phyloP scores from a whole-genome alignment of 2,888 invertebrate species.

The Asteroscopus sphinx region DNA sequence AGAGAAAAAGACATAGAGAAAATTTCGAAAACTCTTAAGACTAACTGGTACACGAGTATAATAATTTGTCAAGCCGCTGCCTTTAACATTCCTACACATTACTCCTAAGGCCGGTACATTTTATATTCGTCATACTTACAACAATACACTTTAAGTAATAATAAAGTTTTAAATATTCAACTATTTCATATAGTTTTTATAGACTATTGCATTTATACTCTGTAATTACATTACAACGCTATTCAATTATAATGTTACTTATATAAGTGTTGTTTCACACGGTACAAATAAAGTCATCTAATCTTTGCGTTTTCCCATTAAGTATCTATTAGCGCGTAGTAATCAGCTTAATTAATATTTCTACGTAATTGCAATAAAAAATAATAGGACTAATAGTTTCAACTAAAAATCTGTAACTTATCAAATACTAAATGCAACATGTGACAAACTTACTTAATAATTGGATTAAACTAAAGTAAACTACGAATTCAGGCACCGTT shows the following conservation, averaged over 20 bases:
- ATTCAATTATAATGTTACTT: constrained; percentile 57
- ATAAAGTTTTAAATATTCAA: constrained; percentile 80
- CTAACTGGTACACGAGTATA: constrained; percentile 80
- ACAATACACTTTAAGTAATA: constrained; percentile 85
- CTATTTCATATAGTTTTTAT: constrained; percentile 73
- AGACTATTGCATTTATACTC: constrained; percentile 78
- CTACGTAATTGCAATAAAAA: constrained; percentile 34
- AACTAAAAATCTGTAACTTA: constrained; percentile 55
- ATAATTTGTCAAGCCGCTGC: constrained; percentile 79
- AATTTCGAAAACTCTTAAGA: constrained; percentile 83
- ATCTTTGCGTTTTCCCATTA: constrained; percentile 21
- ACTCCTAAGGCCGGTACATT: constrained; percentile 88
- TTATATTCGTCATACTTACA: constrained; percentile 80
- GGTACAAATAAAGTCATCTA: constrained; percentile 1
- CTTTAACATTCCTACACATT: constrained; percentile 80
- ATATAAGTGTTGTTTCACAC: constrained; percentile 18
- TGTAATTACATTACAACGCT: constrained; percentile 72
- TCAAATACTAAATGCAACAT: constrained; percentile 66
- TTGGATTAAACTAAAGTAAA: constrained; percentile 61
- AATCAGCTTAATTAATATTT: constrained; percentile 18
- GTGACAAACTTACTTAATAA: constrained; percentile 57
- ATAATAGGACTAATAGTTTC: constrained; percentile 35
- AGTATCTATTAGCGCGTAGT: constrained; percentile 16
- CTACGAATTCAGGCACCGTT: constrained; percentile 81
- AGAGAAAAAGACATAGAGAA: constrained; percentile 87